phyloP scores from a whole-genome alignment of 37 sponge, comb jelly and placozoan genomes.

The Tethya wilhelma region DNA sequence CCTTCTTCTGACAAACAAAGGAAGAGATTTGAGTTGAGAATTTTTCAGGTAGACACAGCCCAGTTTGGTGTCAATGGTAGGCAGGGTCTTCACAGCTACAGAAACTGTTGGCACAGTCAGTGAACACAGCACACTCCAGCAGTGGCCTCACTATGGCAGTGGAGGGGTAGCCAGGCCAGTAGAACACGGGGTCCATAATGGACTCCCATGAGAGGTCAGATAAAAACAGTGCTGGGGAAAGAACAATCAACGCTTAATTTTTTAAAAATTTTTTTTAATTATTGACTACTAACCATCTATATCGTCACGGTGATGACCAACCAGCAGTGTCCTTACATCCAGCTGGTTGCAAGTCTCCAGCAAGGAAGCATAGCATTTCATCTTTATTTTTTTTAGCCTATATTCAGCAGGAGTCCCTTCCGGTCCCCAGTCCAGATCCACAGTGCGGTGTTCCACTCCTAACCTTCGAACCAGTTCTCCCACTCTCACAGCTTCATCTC shows the following conservation, averaged over 20 bases:
- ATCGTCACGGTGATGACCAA: slow-evolving; percentile 67
- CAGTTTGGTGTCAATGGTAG: too few species aligned
- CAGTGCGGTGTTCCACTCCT: slow-evolving; percentile 45
- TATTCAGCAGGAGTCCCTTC: slow-evolving; percentile 3
- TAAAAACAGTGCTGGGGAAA: neutral
- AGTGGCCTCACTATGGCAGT: slow-evolving; percentile 54
- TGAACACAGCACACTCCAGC: too few species aligned
- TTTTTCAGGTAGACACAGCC: too few species aligned
- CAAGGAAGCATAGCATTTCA: slow-evolving; percentile 26
- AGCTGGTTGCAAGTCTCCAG: slow-evolving; percentile 13
- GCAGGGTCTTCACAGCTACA: too few species aligned
- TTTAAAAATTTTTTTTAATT: neutral
- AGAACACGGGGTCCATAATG: neutral
- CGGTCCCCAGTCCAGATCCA: slow-evolving; percentile 42
- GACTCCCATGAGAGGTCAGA: neutral
- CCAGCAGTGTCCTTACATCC: slow-evolving; percentile 21
- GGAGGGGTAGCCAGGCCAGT: slow-evolving; percentile 10
- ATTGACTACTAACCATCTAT: slow-evolving; percentile 47
- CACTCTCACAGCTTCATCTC: slow-evolving; percentile 40
- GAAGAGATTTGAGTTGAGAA: too few species aligned
- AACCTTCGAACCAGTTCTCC: slow-evolving; percentile 22
- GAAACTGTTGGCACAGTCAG: too few species aligned
- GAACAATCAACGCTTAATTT: too few species aligned
- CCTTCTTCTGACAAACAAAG: too few species aligned
- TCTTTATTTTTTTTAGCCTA: slow-evolving; percentile 7